A percentile compares a stretch with the other conserved stretches of the same genome.
Evolutionary conservation across 2,888 invertebrate genomes (phyloP).

Genomic region (Allolobophora icterica): DNA sequence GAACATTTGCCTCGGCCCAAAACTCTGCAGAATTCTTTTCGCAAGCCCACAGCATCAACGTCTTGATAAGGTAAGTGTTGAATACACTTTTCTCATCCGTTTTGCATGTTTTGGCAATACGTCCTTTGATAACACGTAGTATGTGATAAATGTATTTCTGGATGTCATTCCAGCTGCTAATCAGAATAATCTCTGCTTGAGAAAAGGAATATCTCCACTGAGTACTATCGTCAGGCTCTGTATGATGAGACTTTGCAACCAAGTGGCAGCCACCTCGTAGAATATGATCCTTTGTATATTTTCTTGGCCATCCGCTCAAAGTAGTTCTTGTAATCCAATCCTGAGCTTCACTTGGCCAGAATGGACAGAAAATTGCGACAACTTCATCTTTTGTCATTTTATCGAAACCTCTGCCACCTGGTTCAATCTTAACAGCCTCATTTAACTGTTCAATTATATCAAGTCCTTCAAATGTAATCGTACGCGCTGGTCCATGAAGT

Average conservation of each 20-base stretch:
- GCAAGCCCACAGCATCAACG: slow-evolving; percentile 34
- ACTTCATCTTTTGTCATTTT: neutral
- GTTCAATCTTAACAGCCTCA: neutral
- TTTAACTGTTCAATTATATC: neutral
- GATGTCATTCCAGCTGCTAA: neutral
- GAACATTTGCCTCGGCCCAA: neutral
- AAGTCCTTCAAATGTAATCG: neutral
- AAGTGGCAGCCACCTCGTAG: slow-evolving; percentile 28
- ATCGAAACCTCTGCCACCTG: neutral
- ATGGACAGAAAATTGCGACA: neutral
- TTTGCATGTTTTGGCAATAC: neutral
- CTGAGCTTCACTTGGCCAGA: slow-evolving; percentile 22
- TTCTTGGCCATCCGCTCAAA: neutral
- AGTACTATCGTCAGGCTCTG: neutral
- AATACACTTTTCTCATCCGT: neutral
- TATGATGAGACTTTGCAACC: neutral
- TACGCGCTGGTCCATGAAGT: neutral
- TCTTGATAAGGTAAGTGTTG: slow-evolving; percentile 18
- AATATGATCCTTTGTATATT: neutral
- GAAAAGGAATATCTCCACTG: slow-evolving; percentile 34
- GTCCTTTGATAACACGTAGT: slow-evolving; percentile 12
- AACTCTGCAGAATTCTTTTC: slow-evolving; percentile 13
- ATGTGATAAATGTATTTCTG: slow-evolving; percentile 25
- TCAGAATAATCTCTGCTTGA: slow-evolving; percentile 27
- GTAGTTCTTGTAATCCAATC: slow-evolving; percentile 21